These are phyloP conservation scores for Pseudococcus viburni DNA, from an alignment of 2,888 invertebrate species.

Conservation along the genomic window DNA sequence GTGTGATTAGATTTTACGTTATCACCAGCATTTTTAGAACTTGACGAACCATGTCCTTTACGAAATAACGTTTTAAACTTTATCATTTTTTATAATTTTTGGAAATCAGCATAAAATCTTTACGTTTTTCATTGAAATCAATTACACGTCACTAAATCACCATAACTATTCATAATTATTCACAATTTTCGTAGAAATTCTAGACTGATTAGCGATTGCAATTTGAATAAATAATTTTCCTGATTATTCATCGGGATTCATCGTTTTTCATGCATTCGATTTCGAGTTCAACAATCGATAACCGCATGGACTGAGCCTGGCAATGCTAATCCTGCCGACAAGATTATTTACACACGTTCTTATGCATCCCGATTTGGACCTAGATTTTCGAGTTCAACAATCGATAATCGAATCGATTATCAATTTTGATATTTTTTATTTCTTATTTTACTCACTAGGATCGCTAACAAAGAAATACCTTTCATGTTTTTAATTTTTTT, in stretches of 20 bases:
- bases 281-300: too few relatives aligned
- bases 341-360: too few relatives aligned
- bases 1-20: constrained; percentile 52
- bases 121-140: not conserved
- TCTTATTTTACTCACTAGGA: not conserved
- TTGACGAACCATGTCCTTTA: constrained; percentile 78
- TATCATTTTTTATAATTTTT: constrained; percentile 75
- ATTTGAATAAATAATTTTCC: too few relatives aligned
- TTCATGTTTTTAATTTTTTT: not conserved
- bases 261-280: not conserved
- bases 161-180: too few relatives aligned
- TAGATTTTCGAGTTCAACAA: too few relatives aligned
- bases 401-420: too few relatives aligned
- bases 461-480: not conserved
- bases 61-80: constrained; percentile 93
- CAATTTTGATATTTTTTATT: too few relatives aligned
- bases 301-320: too few relatives aligned
- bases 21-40: constrained; percentile 66
- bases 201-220: too few relatives aligned
- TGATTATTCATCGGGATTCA: too few relatives aligned
- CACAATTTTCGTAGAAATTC: not conserved
- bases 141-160: not conserved
- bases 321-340: too few relatives aligned
- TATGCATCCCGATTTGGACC: too few relatives aligned
- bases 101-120: not conserved